Percentiles rank a stretch among this genome's conserved stretches.
phyloP scores from a whole-genome alignment of 2,113 vertebrate species.

The Anoplopoma fimbria region DNA sequence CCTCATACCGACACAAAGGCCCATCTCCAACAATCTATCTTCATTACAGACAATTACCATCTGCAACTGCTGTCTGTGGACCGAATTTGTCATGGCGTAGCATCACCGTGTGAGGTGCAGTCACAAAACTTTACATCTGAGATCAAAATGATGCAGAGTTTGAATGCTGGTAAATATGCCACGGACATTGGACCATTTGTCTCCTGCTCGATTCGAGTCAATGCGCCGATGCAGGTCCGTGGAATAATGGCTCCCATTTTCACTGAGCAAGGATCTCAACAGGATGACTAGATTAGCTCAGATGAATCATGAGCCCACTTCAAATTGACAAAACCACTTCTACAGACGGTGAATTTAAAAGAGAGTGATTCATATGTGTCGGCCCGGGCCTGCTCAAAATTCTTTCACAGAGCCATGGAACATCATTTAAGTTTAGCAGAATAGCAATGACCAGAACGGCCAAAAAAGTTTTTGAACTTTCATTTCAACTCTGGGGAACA shows the following conservation, averaged over 20 bases:
- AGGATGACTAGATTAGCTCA: constrained; percentile 50
- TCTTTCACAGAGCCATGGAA: constrained; percentile 16
- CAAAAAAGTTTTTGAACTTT: constrained; percentile 17
- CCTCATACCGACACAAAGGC: background rate
- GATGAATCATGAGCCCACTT: constrained; percentile 63
- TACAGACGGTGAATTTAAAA: constrained; percentile 35
- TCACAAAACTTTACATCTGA: background rate
- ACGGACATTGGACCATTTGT: constrained; percentile 11
- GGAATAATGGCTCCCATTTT: constrained; percentile 48
- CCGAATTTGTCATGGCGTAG: background rate
- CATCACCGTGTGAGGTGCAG: no score
- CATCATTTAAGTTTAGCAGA: constrained; percentile 6
- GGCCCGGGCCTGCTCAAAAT: background rate
- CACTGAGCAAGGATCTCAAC: constrained; percentile 22
- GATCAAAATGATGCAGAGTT: background rate
- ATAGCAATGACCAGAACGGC: background rate
- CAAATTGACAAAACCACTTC: constrained; percentile 60
- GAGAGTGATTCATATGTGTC: constrained; percentile 43
- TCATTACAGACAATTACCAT: background rate
- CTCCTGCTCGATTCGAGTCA: constrained; percentile 3
- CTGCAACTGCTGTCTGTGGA: no score
- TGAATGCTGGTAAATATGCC: background rate
- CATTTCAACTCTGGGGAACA: constrained; percentile 27
- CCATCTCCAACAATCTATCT: background rate
- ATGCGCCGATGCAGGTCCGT: constrained; percentile 2